Base-by-base conservation (phyloP, 2,797 vertebrate species). In the Ptychadena robeensis region DNA sequence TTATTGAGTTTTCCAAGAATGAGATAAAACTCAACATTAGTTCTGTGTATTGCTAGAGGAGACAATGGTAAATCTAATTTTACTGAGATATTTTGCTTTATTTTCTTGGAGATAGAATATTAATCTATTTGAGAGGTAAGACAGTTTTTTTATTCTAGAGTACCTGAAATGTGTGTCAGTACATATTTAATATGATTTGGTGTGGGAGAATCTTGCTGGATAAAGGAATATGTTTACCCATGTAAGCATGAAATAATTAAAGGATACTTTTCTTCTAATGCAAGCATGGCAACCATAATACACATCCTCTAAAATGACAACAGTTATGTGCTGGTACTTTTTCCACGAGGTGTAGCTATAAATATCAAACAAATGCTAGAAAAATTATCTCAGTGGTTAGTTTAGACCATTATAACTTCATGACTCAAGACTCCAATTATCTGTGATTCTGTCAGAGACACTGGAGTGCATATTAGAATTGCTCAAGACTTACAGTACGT, bases 341-440 rank as follows among this genome's bases (percentile, higher is more conserved):
- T 74, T 67, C 44, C 25, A 31, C 61, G 38, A 81, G 44, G 63
- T 74, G 40, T 27, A 74, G 71, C 80, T 83, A 83, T 83, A 79
- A 83, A 83, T 83, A 78, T 77, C 81, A 78, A 83, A 79, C 75
- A 83, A 65, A 79, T 83, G 40, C 63, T 73, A 73, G 30, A 83
- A 63, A 40, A 83, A 79, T 83, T 73, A 79, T 73, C 75, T 73
- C 63, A 79, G 73, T 83, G 69, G 73, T 83, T 72, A 72, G 57
- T 83, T 83, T 78, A 83, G 74, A 34, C 82, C 69, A 79, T 79
- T 79, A 79, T 79, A 79, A 79, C 82, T 69, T 79, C 82, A 66
- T 83, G 82, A 79, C 82, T 83, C 65, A 34, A 73, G 61, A 79
- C 64, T 83, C 82, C 82, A 83, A 83, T 83, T 83, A 83, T 83